Evolutionary conservation across 2,888 invertebrate genomes (phyloP), one percentile per base, ranked within the genome.

Genomic region (Lutraria lutraria): DNA sequence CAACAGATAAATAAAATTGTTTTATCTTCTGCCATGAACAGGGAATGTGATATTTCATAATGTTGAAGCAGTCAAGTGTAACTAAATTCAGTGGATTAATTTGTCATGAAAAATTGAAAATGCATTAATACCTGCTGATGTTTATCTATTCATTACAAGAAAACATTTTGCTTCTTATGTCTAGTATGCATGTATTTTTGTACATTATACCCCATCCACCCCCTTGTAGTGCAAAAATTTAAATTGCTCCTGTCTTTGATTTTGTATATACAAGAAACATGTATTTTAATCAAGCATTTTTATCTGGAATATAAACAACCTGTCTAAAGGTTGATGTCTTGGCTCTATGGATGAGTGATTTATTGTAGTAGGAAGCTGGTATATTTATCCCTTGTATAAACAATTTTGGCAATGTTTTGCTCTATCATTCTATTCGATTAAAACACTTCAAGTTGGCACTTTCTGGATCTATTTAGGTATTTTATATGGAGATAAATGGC

Each of bases 341-440:
- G 34, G 86, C 76, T 72, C 54, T 81, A 63, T 53, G 31, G 80
- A 79, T 92, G 92, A 92, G 90, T 89, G 92, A 92, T 92, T 92
- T 92, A 92, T 92, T 86, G 82, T 82, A 84, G 63, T 34, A 72
- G 60, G 53, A 72, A 85, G 56, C 88, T 83, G 85, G 82, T 88
- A 85, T 91, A 90, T 92, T 92, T 92, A 92, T 89, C 53, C 80
- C 54, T 83, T 85, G 82, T 89, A 82, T 92, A 92, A 92, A 92
- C 92, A 89, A 72, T 85, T 72, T 80, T 86, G 87, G 85, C 88
- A 90, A 84, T 84, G 87, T 85, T 88, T 88, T 86, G 54, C 82
- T 83, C 87, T 86, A 86, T 89, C 85, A 83, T 82, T 83, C 81
- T 34, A 79, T 87, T 89, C 80, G 82, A 85, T 85, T 87, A 81